Percentiles rank a stretch among this genome's conserved stretches.
Conservation (phyloP, 2,113 vertebrate species). For the Acinonyx jubatus region DNA sequence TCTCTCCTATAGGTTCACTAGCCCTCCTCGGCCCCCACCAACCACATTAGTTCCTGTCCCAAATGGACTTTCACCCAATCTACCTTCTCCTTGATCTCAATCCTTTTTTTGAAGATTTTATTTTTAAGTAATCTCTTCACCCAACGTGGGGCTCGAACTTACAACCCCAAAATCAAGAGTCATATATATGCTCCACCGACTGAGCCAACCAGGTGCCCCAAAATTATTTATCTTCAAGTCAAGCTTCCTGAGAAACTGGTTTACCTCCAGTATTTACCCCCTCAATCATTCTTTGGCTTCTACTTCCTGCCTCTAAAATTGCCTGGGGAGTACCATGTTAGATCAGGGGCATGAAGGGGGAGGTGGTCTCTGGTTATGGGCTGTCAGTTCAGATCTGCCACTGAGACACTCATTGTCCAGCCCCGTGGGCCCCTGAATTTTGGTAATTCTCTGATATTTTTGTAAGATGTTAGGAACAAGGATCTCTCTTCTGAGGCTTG, state of each 20-base stretch:
- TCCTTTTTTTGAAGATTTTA: not conserved
- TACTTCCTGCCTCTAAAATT: not conserved
- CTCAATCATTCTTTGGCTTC: not conserved
- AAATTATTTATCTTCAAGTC: not conserved
- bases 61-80: not conserved
- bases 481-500: not conserved
- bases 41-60: not conserved
- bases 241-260: not conserved
- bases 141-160: not conserved
- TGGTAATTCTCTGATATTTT: not conserved
- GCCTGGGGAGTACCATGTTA: not conserved
- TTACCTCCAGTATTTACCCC: not conserved
- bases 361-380: not conserved
- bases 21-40: not conserved
- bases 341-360: not conserved
- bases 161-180: not conserved
- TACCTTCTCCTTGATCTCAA: not conserved
- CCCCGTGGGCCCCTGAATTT: not conserved
- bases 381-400: not conserved
- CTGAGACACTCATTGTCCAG: not conserved
- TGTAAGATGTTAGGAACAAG: not conserved
- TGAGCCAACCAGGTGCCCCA: not conserved
- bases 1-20: not conserved
- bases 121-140: not conserved
- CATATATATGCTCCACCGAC: not conserved